Base-by-base conservation (phyloP, 1,140 invertebrate species). In the Theocolax elegans region DNA sequence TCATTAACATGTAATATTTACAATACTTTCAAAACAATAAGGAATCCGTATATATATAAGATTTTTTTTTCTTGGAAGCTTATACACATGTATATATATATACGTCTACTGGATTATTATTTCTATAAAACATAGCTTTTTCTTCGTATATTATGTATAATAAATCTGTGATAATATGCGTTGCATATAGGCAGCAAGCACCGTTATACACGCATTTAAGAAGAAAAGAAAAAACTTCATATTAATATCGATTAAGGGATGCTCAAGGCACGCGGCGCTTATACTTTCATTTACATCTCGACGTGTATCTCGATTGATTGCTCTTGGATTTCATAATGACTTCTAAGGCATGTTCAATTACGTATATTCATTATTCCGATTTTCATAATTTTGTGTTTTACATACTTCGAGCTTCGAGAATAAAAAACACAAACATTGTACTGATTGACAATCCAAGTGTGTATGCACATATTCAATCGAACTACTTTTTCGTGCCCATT, bases 261-360 rank as follows among this genome's bases (percentile, higher is more conserved):
- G 62, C 62, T 53, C 62, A 64, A 64, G 62, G 62, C 62, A 64
- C 62, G 48, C 60, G 44, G 27, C 46, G 29, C 27, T 49, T 27
- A 19, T 15, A 46, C 38, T 44, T 51, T 4, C 6, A 21, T 19
- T 21, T 4, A 17, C 21, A 49, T 44, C 17, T 44, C 13, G 17
- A 48, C n/a, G 13, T 53, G 25, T 56, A 31, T 35, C 19, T 35
- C 10, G n/a, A 44, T 19, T 29, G 15, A 29, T 46, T 46, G 21
- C 25, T 46, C 38, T 8, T 19, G 42, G 42, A n/a, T 42, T 59
- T 35, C n/a, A n/a, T n/a, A n/a, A 63, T 17, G 8, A 63, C 17
- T 25, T 49, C 49, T 49, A 63, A 63, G 59, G 59, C 59, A 49
- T 35, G 35, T 3, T n/a, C n/a, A n/a, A 19, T 60, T 60, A 63